Percentiles rank a stretch among this genome's conserved stretches.
Evolutionary conservation across 2,113 vertebrate species (phyloP).

Genomic region (Corythornis cristatus): DNA sequence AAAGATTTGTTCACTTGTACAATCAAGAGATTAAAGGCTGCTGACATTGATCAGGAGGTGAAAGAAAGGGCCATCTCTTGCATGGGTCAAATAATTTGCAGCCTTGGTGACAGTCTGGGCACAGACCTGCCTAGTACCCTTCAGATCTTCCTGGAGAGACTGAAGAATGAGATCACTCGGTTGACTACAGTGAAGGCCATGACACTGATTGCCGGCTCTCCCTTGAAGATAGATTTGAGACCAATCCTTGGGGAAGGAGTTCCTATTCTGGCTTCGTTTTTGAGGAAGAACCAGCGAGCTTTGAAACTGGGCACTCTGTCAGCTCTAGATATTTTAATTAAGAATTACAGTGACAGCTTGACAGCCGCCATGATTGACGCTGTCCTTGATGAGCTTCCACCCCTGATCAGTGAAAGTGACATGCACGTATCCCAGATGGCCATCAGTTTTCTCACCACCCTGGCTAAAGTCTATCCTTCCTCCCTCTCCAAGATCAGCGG

Average conservation of each 20-base stretch:
- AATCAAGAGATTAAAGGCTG: slow-evolving; percentile 94
- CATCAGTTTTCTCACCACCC: slow-evolving; percentile 95
- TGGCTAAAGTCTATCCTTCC: slow-evolving; percentile 96
- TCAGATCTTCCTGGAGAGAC: slow-evolving; percentile 95
- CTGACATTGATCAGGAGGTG: slow-evolving; percentile 98
- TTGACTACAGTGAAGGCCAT: slow-evolving; percentile 95
- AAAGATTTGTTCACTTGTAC: slow-evolving; percentile 95
- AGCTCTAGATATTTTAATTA: slow-evolving; percentile 93
- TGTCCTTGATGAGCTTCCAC: slow-evolving; percentile 94
- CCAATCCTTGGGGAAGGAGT: slow-evolving; percentile 93
- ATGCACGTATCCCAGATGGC: slow-evolving; percentile 99
- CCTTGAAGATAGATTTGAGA: slow-evolving; percentile 92
- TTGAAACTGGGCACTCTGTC: slow-evolving; percentile 95
- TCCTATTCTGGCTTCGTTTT: slow-evolving; percentile 96
- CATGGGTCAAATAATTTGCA: slow-evolving; percentile 99
- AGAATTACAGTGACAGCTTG: slow-evolving; percentile 95
- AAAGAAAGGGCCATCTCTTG: slow-evolving; percentile 98
- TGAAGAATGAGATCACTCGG: slow-evolving; percentile 97
- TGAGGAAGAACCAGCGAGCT: slow-evolving; percentile 96
- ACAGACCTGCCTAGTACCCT: slow-evolving; percentile 90
- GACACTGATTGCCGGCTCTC: slow-evolving; percentile 94
- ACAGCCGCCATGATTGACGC: slow-evolving; percentile 97
- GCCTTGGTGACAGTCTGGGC: slow-evolving; percentile 94
- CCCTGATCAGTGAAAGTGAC: slow-evolving; percentile 97
- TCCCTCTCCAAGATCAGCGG: slow-evolving; percentile 94